Evolutionary conservation across 1,140 invertebrate genomes (phyloP), one percentile per base, ranked within the genome.

Genomic region (Luehdorfia chinensis): DNA sequence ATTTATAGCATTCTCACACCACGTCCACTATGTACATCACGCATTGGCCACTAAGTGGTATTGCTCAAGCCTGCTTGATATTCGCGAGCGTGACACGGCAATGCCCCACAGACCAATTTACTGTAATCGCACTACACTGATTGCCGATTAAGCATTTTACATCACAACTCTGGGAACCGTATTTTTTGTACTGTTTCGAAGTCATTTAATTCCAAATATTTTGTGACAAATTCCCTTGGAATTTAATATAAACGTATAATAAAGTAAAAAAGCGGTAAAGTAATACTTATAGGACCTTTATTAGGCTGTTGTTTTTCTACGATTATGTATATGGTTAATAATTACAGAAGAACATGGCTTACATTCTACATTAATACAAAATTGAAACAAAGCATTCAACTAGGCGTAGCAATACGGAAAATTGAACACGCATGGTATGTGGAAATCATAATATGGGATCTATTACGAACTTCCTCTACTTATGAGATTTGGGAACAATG

Each of bases 61-160:
- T 76, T 76, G 64, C 56, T 46, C 55, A 71, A 70, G 53, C 55
- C 61, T 69, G 55, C 45, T 79, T 75, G 61, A 71, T 65, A 80
- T 80, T 77, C 76, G 66, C 66, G 69, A 60, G 59, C 76, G 76
- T 80, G 76, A 77, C 76, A 68, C 59, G 61, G 55, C 66, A 59
- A 47, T 59, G 48, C 50, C 52, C 63, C 58, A 23, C 60, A 50
- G 66, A 59, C 72, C 76, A 80, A 80, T 80, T 78, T 74, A 47
- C 63, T 43, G 55, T 74, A 80, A 80, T 80, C 66, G 62, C 60
- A 63, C 59, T 55, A 52, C 59, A 63, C 50, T 59, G 52, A 75
- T 76, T 75, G 73, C 61, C 50, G 60, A 75, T 76, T 75, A 75
- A 65, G 46, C 62, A 67, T 68, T 80, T 76, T 77, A 70, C 67